Evolutionary conservation across 2,888 invertebrate species (phyloP).

Genomic region (Drosophila cognata): DNA sequence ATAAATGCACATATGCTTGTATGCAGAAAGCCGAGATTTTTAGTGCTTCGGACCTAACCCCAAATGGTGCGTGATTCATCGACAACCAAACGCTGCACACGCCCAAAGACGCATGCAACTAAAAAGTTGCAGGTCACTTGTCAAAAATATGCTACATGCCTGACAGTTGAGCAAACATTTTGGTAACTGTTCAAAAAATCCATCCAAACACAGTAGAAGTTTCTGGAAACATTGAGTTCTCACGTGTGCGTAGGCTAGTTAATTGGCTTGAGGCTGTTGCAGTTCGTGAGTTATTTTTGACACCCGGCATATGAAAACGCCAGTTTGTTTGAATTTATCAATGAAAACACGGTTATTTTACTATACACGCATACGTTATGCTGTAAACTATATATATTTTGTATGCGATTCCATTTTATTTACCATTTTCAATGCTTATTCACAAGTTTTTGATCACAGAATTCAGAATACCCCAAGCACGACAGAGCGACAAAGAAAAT

Average conservation of each 20-base stretch:
- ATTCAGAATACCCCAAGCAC: constrained; percentile 57
- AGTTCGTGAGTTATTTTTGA: constrained; percentile 42
- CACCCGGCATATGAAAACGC: constrained; percentile 72
- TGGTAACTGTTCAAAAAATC: background rate
- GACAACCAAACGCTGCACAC: constrained; percentile 35
- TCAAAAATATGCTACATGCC: constrained; percentile 1
- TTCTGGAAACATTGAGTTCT: constrained; percentile 59
- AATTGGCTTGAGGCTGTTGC: constrained; percentile 41
- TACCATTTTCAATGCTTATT: constrained; percentile 71
- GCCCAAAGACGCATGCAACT: constrained; percentile 41
- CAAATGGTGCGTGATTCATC: constrained; percentile 69
- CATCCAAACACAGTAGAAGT: constrained; percentile 47
- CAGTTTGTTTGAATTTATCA: constrained; percentile 51
- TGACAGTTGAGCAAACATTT: background rate
- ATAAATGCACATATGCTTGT: constrained; percentile 11
- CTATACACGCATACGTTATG: constrained; percentile 7
- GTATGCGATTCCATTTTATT: constrained; percentile 31
- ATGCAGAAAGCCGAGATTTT: constrained; percentile 2
- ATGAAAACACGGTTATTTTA: constrained; percentile 57
- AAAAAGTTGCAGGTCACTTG: constrained; percentile 19
- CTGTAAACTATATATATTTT: constrained; percentile 47
- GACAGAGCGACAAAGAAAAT: constrained; percentile 76
- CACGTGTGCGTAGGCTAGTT: constrained; percentile 59
- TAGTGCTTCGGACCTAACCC: constrained; percentile 58
- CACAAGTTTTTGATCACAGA: constrained; percentile 73